phyloP scores from a whole-genome alignment of 2,888 invertebrate species.

The Rhodophaea formosa region DNA sequence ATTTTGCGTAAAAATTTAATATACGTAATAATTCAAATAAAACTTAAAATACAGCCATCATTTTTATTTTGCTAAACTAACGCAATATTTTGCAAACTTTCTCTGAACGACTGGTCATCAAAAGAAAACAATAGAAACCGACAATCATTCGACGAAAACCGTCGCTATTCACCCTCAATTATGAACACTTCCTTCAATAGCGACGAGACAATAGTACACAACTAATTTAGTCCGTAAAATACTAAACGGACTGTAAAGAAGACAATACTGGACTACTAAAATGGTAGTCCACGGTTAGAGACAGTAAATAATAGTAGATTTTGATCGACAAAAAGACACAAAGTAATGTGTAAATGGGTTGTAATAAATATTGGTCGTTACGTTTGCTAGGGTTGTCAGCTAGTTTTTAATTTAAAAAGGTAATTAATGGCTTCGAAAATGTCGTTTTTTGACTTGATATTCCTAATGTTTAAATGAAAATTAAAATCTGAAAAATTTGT shows the following conservation, averaged over 20 bases:
- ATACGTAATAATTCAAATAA: background rate
- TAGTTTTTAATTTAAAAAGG: background rate
- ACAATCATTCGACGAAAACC: background rate
- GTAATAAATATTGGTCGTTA: conserved; percentile 56
- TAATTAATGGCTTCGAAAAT: background rate
- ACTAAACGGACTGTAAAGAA: conserved; percentile 38
- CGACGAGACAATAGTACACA: conserved; percentile 44
- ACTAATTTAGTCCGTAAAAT: conserved; percentile 58
- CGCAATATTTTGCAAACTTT: conserved; percentile 4
- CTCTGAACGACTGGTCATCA: background rate
- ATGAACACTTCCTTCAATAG: conserved; percentile 36
- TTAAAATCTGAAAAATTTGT: no score
- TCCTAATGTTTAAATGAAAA: no score
- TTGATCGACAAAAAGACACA: conserved; percentile 46
- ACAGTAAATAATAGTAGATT: conserved; percentile 45
- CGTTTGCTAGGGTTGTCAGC: conserved; percentile 47
- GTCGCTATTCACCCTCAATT: conserved; percentile 25
- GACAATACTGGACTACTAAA: conserved; percentile 35
- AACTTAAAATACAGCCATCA: no score
- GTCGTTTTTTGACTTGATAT: no score
- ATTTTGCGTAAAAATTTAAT: no score
- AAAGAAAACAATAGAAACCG: background rate
- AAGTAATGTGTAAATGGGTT: conserved; percentile 55
- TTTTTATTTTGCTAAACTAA: background rate
- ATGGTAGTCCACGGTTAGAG: conserved; percentile 53